A percentile compares a stretch with the other conserved stretches of the same genome.
Conservation (phyloP, 2,113 vertebrate genomes). For the Phainopepla nitens region DNA sequence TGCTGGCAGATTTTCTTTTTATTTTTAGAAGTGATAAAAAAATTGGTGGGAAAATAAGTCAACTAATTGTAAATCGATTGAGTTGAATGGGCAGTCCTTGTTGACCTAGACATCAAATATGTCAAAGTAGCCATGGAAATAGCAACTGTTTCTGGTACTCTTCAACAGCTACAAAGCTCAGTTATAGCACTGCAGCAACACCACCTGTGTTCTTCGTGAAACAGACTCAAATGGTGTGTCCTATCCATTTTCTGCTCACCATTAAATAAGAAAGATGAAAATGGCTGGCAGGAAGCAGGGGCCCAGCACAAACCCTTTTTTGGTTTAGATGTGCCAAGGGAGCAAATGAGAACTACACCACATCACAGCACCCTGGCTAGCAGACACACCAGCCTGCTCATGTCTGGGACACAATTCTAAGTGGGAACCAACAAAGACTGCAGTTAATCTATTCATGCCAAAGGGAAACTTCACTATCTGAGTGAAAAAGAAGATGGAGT, state of each 20-base stretch:
- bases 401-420: neutral
- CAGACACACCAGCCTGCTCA: neutral
- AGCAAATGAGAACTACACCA: neutral
- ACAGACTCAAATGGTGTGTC: neutral
- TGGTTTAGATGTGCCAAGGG: neutral
- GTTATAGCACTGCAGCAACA: neutral
- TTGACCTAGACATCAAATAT: neutral
- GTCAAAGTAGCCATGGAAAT: neutral
- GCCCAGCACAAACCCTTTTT: neutral
- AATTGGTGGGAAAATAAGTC: neutral
- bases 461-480: neutral
- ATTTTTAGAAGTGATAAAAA: neutral
- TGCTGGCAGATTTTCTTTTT: neutral
- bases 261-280: neutral
- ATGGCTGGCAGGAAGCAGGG: neutral
- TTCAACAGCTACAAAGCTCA: neutral
- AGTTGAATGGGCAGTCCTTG: neutral
- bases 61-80: neutral
- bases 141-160: neutral
- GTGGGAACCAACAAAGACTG: neutral
- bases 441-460: neutral
- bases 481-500: neutral
- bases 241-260: neutral
- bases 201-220: neutral
- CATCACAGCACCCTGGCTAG: neutral